Conservation (phyloP, 2,113 vertebrate genomes). For the Megaceryle torquata region DNA sequence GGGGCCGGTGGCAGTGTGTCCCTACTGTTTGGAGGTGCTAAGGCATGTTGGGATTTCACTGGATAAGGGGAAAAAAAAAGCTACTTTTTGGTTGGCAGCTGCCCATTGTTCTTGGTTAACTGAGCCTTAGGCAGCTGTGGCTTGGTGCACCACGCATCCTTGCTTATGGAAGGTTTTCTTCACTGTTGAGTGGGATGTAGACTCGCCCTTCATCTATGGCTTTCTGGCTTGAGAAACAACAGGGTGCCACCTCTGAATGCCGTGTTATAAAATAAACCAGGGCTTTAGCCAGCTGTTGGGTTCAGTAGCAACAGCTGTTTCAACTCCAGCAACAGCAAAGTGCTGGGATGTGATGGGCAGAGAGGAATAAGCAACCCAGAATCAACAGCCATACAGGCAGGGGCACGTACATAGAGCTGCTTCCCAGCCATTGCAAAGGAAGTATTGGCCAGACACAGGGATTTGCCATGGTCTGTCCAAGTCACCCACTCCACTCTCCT, state of each 20-base stretch:
- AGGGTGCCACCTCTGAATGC: background rate
- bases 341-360: background rate
- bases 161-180: background rate
- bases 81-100: background rate
- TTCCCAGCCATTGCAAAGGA: background rate
- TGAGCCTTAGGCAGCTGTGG: background rate
- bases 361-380: background rate
- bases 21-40: background rate
- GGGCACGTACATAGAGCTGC: background rate
- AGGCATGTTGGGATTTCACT: background rate
- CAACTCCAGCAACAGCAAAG: background rate
- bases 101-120: background rate
- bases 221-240: background rate
- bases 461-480: background rate
- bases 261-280: background rate
- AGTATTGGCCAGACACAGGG: background rate
- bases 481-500: background rate
- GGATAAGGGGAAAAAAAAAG: background rate
- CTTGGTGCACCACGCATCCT: accelerated
- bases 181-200: background rate
- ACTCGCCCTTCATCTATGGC: background rate
- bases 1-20: background rate
- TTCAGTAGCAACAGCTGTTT: background rate
- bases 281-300: background rate
- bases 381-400: background rate